Percentiles rank a stretch among this genome's conserved stretches.
Conservation (phyloP, 2,888 invertebrate genomes). For the Lasioglossum vierecki region DNA sequence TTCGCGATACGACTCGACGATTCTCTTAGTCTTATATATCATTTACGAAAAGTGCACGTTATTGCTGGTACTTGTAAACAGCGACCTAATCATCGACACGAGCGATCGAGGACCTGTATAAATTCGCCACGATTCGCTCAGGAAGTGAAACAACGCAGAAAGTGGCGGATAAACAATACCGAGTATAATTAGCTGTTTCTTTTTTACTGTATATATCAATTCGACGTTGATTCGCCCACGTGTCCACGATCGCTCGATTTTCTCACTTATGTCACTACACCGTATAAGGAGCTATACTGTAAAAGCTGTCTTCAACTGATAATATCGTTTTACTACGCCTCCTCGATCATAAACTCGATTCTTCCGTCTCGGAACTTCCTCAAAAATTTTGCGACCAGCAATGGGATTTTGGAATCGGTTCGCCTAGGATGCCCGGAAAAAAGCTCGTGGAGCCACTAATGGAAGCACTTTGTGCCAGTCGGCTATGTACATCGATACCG, state of each 20-base stretch:
- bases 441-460: slow-evolving; percentile 65
- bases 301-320: slow-evolving; percentile 75
- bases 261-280: slow-evolving; percentile 55
- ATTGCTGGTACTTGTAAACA: slow-evolving; percentile 65
- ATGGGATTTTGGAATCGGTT: slow-evolving; percentile 38
- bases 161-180: not conserved
- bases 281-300: slow-evolving; percentile 74
- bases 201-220: not conserved
- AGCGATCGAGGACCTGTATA: slow-evolving; percentile 37
- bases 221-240: not conserved
- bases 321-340: slow-evolving; percentile 69
- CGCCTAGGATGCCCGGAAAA: slow-evolving; percentile 26
- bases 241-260: slow-evolving; percentile 36
- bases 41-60: slow-evolving; percentile 44
- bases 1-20: slow-evolving; percentile 52
- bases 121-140: not conserved
- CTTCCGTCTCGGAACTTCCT: slow-evolving; percentile 26
- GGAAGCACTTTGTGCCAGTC: slow-evolving; percentile 72
- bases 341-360: slow-evolving; percentile 43
- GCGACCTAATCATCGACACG: slow-evolving; percentile 46
- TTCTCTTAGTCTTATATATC: slow-evolving; percentile 39
- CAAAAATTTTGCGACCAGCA: slow-evolving; percentile 29
- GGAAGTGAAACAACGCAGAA: slow-evolving; percentile 2
- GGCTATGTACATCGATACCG: slow-evolving; percentile 67
- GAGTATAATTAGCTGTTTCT: not conserved